These are phyloP conservation scores for Indicator indicator DNA, from an alignment of 2,113 vertebrate species.

Conservation along the genomic window DNA sequence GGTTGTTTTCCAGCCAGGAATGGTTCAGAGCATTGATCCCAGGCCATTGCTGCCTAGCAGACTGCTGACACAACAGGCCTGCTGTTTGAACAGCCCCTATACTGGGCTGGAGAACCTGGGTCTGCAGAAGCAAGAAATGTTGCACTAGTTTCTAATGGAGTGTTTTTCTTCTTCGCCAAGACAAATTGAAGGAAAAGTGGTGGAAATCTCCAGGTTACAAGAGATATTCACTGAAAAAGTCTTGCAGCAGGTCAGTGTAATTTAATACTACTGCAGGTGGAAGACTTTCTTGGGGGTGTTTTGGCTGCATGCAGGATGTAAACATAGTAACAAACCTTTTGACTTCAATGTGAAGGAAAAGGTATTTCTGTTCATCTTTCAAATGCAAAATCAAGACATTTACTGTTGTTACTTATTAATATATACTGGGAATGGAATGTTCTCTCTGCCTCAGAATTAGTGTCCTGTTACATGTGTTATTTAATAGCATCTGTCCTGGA, in stretches of 20 bases:
- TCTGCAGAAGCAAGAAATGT: not conserved
- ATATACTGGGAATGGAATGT: not conserved
- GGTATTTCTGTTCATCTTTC: not conserved
- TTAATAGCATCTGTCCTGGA: not conserved
- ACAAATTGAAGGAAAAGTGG: conserved; percentile 97
- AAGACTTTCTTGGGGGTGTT: not conserved
- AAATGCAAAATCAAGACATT: not conserved
- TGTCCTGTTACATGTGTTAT: not conserved
- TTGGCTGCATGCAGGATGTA: not conserved
- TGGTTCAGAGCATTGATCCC: fast-evolving
- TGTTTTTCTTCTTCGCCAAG: conserved; percentile 72
- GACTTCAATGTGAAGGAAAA: not conserved
- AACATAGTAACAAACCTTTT: fast-evolving
- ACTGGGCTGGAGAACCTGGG: not conserved
- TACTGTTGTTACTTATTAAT: not conserved
- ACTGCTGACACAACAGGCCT: not conserved
- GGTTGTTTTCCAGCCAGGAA: fast-evolving
- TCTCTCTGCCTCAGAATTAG: not conserved
- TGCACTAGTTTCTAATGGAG: not conserved
- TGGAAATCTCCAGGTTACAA: conserved; percentile 96
- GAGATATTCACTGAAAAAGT: conserved; percentile 99
- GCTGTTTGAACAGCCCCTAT: not conserved
- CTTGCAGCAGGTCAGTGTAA: conserved; percentile 87
- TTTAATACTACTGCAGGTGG: not conserved
- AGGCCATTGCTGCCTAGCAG: fast-evolving